A percentile compares a stretch with the other conserved stretches of the same genome.
Evolutionary conservation across 2,113 vertebrate genomes (phyloP).

Genomic region (Lamprotornis superbus): DNA sequence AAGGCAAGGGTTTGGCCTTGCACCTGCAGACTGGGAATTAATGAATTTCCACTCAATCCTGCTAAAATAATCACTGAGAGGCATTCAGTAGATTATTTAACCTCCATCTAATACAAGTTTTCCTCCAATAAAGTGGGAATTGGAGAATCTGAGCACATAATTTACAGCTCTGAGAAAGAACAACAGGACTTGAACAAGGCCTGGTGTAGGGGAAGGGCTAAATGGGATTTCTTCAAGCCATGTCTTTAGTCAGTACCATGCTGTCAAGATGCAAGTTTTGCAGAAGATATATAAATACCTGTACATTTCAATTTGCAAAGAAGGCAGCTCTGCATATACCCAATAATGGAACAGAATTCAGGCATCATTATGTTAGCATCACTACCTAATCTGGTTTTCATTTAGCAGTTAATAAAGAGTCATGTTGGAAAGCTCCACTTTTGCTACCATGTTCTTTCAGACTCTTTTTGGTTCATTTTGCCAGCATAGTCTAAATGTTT

Average conservation of each 20-base stretch:
- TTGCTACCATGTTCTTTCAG: not conserved
- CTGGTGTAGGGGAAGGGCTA: not conserved
- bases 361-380: not conserved
- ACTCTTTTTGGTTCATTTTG: constrained; percentile 2
- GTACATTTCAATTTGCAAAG: not conserved
- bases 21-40: not conserved
- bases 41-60: not conserved
- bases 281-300: not conserved
- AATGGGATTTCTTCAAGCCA: not conserved
- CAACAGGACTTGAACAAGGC: not conserved
- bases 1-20: not conserved
- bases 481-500: constrained; percentile 1
- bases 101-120: not conserved
- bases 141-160: not conserved
- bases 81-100: not conserved
- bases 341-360: not conserved
- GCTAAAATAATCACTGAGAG: not conserved
- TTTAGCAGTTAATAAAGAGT: not conserved
- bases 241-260: not conserved
- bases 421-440: not conserved
- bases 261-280: not conserved
- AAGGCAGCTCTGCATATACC: not conserved
- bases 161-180: not conserved
- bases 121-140: not conserved
- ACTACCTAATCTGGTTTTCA: not conserved